Evolutionary conservation across 2,113 vertebrate species (phyloP).

Genomic region (Aegypius monachus): DNA sequence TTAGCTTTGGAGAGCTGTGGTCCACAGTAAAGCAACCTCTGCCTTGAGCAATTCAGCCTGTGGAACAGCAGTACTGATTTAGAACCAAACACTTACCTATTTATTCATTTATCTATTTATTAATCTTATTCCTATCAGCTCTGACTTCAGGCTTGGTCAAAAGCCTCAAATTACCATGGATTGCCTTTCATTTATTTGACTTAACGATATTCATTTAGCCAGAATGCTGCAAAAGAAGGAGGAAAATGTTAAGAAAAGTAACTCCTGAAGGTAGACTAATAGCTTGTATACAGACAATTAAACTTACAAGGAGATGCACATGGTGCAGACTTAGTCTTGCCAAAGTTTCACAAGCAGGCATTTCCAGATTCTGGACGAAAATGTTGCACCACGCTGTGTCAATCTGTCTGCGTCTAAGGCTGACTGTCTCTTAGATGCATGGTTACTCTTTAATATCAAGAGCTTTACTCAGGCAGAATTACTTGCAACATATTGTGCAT

Average conservation of each 20-base stretch:
- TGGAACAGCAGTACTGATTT: background rate
- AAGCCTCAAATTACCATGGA: background rate
- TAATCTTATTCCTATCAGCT: background rate
- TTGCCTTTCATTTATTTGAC: background rate
- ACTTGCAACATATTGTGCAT: slow-evolving; percentile 45
- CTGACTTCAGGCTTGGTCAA: background rate
- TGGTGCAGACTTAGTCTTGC: slow-evolving; percentile 31
- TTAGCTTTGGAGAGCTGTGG: background rate
- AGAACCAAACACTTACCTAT: background rate
- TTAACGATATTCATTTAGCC: background rate
- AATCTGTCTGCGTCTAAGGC: slow-evolving; percentile 44
- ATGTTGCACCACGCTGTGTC: slow-evolving; percentile 47
- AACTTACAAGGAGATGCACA: slow-evolving; percentile 51
- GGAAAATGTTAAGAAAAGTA: background rate
- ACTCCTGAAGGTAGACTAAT: slow-evolving; percentile 42
- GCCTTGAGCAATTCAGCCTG: background rate
- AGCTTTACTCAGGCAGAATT: slow-evolving; percentile 14
- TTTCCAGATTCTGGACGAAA: slow-evolving; percentile 41
- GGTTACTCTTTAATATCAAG: slow-evolving; percentile 17
- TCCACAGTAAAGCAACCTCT: background rate
- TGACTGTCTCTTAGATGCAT: slow-evolving; percentile 45
- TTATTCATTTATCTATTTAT: background rate
- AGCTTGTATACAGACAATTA: slow-evolving; percentile 49
- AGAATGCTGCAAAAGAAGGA: background rate
- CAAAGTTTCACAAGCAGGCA: slow-evolving; percentile 40